Evolutionary conservation across 2,797 vertebrate genomes (phyloP).

Genomic region (Bradypodion pumilum): DNA sequence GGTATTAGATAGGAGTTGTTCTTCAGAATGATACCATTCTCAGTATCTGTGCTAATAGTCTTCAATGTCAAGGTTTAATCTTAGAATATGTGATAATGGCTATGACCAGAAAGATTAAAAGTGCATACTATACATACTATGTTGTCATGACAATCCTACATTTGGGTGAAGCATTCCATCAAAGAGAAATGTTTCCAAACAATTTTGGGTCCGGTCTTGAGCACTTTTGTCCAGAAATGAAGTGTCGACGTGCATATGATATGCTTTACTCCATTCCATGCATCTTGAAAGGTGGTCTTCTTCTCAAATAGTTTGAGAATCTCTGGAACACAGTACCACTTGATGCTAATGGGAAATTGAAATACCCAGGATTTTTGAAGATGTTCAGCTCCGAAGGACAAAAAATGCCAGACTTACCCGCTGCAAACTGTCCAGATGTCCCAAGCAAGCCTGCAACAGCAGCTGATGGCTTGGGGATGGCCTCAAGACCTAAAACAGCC

Average conservation of each 20-base stretch:
- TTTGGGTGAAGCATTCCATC: not conserved
- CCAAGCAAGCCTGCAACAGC: not conserved
- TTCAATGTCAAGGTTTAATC: not conserved
- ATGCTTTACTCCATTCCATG: not conserved
- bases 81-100: not conserved
- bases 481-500: constrained; percentile 38
- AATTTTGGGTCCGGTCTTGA: not conserved
- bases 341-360: constrained; percentile 64
- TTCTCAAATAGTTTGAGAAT: constrained; percentile 72
- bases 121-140: not conserved
- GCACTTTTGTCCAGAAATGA: not conserved
- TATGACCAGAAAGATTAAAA: not conserved
- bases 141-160: not conserved
- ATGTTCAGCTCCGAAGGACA: constrained; percentile 54
- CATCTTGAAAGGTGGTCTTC: constrained; percentile 20
- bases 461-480: not conserved
- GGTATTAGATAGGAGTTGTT: no score
- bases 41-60: not conserved
- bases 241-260: not conserved
- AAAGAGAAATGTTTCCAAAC: not conserved
- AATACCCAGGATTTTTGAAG: constrained; percentile 73
- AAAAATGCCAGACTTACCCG: not conserved
- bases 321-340: constrained; percentile 75
- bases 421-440: not conserved
- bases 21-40: no score